phyloP scores from a whole-genome alignment of 1,140 invertebrate genomes.

The Bombus confusus region DNA sequence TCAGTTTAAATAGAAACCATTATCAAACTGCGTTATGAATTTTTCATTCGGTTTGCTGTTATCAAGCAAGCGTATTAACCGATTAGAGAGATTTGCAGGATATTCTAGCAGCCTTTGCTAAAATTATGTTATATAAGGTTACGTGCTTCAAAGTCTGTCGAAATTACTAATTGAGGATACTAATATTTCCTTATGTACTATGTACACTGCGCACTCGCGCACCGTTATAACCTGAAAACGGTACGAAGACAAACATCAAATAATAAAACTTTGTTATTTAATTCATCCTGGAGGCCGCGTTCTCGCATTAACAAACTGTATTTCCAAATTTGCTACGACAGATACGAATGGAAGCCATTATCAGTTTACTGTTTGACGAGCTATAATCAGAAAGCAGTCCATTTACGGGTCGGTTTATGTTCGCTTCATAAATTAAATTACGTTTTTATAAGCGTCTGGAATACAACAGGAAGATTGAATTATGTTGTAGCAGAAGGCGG shows the following conservation, averaged over 20 bases:
- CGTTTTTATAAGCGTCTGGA: slow-evolving; percentile 24
- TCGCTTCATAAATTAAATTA: slow-evolving; percentile 9
- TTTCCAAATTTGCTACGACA: background rate
- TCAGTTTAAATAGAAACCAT: background rate
- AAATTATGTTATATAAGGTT: background rate
- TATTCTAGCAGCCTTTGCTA: background rate
- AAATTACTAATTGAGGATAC: background rate
- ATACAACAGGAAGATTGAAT: slow-evolving; percentile 11
- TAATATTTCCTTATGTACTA: background rate
- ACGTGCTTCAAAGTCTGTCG: background rate
- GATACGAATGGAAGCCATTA: background rate
- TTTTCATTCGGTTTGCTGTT: background rate
- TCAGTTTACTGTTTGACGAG: background rate
- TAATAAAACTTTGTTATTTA: background rate
- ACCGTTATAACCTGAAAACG: background rate
- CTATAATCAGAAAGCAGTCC: background rate
- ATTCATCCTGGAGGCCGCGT: background rate
- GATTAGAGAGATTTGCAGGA: background rate
- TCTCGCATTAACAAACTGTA: background rate
- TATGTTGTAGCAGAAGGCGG: slow-evolving; percentile 25
- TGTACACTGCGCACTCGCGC: background rate
- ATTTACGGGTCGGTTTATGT: slow-evolving; percentile 1
- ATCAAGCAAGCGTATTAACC: background rate
- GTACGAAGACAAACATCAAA: background rate
- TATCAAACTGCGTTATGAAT: background rate